These are phyloP conservation scores for Saguinus midas DNA, from an alignment of 2,113 vertebrate species.

Conservation along the genomic window DNA sequence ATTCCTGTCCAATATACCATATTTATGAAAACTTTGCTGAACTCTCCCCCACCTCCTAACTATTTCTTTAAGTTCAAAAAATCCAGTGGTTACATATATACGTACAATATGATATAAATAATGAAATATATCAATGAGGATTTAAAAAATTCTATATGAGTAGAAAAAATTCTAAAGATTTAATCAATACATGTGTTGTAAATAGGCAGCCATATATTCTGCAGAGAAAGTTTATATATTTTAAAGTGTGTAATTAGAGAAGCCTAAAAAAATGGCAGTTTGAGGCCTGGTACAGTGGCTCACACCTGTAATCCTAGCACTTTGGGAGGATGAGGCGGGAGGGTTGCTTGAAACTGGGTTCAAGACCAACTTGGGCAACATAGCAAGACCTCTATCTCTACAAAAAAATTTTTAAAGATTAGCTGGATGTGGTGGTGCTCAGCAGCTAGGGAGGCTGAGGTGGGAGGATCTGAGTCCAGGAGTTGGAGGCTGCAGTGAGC, in stretches of 20 bases:
- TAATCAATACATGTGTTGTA: slow-evolving; percentile 49
- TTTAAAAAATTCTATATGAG: slow-evolving; percentile 28
- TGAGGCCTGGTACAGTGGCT: too few species aligned
- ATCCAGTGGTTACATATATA: neutral
- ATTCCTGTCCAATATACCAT: neutral
- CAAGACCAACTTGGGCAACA: too few species aligned
- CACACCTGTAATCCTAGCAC: too few species aligned
- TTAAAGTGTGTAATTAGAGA: slow-evolving; percentile 71
- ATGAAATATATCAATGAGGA: neutral
- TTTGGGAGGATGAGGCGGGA: too few species aligned
- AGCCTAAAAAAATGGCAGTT: slow-evolving; percentile 55
- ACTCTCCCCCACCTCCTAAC: neutral
- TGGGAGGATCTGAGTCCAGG: too few species aligned
- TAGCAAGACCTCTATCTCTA: too few species aligned
- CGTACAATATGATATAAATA: neutral
- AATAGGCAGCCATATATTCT: slow-evolving; percentile 60
- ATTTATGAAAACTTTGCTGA: neutral
- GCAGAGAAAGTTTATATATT: slow-evolving; percentile 59
- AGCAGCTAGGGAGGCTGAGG: too few species aligned
- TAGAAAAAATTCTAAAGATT: slow-evolving; percentile 23
- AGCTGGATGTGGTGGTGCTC: too few species aligned
- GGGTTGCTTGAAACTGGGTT: too few species aligned
- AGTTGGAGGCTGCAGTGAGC: too few species aligned
- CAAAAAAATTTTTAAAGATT: too few species aligned
- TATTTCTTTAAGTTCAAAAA: neutral